Conservation (phyloP, 1,140 invertebrate species). For the Megalonaias nervosa region DNA sequence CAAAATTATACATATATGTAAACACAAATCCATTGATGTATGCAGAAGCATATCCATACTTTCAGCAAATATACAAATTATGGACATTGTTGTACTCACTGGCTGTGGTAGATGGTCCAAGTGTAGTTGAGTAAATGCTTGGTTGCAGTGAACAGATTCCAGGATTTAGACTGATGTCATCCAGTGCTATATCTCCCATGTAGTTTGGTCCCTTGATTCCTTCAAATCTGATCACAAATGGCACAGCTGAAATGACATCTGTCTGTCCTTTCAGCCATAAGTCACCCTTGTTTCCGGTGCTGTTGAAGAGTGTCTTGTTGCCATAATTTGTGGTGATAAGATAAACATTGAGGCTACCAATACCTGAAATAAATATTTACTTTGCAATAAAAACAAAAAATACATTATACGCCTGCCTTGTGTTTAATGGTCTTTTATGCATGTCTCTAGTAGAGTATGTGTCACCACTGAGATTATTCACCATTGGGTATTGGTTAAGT, state of each 20-base stretch:
- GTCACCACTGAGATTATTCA: too few relatives aligned
- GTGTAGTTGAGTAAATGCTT: conserved; percentile 28
- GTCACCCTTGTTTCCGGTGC: conserved; percentile 56
- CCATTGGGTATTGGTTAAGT: too few relatives aligned
- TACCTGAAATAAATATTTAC: conserved; percentile 40
- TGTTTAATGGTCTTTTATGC: too few relatives aligned
- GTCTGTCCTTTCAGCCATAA: conserved; percentile 54
- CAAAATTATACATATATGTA: too few relatives aligned
- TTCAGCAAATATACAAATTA: too few relatives aligned
- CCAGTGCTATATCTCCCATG: conserved; percentile 60
- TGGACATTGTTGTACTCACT: conserved; percentile 10
- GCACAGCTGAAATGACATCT: conserved; percentile 29
- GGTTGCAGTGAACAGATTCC: conserved; percentile 70
- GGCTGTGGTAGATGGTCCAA: conserved; percentile 26
- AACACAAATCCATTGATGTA: too few relatives aligned
- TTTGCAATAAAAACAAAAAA: too few relatives aligned
- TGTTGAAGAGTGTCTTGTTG: conserved; percentile 52
- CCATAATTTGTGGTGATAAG: conserved; percentile 26
- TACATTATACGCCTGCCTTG: too few relatives aligned
- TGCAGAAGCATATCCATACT: too few relatives aligned
- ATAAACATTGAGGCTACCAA: conserved; percentile 63
- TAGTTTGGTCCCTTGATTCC: conserved; percentile 39
- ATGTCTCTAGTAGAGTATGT: too few relatives aligned
- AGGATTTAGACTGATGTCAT: conserved; percentile 49
- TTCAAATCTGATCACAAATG: conserved; percentile 53